These are phyloP conservation scores for Glossophaga mutica DNA, from an alignment of 2,797 vertebrate genomes.

Conservation along the genomic window DNA sequence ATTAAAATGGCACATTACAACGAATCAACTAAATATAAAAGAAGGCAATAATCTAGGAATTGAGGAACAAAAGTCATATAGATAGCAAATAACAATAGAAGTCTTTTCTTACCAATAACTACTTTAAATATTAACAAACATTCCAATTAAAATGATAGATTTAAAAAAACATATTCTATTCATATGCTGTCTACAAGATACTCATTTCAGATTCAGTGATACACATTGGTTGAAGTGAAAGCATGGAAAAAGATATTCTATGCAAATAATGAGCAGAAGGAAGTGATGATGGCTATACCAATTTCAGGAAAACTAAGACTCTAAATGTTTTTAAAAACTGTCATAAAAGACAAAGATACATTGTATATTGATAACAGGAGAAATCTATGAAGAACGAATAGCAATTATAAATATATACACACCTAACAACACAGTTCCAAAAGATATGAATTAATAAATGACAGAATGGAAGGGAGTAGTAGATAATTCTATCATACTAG, in stretches of 20 bases:
- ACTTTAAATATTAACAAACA: neutral
- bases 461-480: neutral
- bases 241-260: neutral
- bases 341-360: neutral
- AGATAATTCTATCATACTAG: neutral
- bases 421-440: no score
- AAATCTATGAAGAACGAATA: neutral
- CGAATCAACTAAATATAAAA: neutral
- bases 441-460: no score
- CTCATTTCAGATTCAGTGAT: neutral
- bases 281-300: neutral
- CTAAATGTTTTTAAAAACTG: neutral
- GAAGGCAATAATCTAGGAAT: neutral
- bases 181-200: neutral
- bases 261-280: neutral
- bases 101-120: neutral
- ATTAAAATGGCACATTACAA: neutral
- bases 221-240: neutral
- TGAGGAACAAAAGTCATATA: neutral
- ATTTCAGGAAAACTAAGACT: neutral
- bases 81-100: neutral
- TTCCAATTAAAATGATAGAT: neutral
- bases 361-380: neutral
- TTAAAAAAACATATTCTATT: neutral
- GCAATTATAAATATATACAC: neutral